Evolutionary conservation across 2,113 vertebrate genomes (phyloP).

Genomic region (Cranoglanis bouderius): DNA sequence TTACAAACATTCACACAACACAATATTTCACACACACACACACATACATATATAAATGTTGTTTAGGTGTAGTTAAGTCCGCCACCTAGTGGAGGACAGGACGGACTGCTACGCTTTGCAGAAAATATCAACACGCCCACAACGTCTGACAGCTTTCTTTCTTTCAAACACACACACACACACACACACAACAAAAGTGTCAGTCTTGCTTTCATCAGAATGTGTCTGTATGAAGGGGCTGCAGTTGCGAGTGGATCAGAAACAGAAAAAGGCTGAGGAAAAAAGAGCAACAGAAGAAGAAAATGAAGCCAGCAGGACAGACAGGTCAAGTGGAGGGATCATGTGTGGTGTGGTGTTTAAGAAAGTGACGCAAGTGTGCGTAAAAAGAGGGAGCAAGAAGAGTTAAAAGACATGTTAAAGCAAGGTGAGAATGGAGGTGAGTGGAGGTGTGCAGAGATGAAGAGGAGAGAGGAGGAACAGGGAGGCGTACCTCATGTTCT

Average conservation of each 20-base stretch:
- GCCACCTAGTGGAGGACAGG: constrained; percentile 24
- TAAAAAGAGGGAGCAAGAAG: constrained; percentile 43
- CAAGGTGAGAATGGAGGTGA: constrained; percentile 39
- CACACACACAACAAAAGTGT: constrained; percentile 6
- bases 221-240: neutral
- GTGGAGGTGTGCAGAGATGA: neutral
- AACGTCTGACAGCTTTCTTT: constrained; percentile 8
- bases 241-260: neutral
- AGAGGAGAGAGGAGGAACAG: neutral
- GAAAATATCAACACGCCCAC: neutral
- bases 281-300: neutral
- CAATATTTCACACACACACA: neutral
- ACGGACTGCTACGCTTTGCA: neutral
- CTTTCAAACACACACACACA: constrained; percentile 1
- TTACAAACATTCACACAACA: neutral
- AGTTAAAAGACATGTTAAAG: constrained; percentile 16
- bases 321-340: neutral
- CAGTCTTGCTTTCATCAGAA: constrained; percentile 18
- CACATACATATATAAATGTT: neutral
- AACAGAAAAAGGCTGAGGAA: neutral
- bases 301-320: neutral
- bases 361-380: constrained; percentile 39
- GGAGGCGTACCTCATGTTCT: constrained; percentile 89
- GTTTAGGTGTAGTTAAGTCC: neutral
- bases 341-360: neutral